Percentiles rank a stretch among this genome's conserved stretches.
phyloP scores from a whole-genome alignment of 1,140 invertebrate genomes.

The Drosophila mojavensis region DNA sequence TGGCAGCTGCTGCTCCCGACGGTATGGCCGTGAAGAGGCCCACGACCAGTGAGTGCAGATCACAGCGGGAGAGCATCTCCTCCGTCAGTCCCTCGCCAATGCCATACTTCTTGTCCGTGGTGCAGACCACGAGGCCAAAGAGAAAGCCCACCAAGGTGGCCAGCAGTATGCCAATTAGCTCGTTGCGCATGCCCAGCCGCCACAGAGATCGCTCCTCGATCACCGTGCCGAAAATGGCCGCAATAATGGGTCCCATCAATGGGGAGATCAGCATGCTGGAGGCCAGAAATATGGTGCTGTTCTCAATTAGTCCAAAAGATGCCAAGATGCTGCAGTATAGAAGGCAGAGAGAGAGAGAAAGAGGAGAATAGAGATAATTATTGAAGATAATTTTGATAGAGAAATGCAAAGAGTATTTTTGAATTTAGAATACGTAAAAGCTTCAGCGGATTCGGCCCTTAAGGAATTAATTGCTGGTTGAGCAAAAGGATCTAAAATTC shows the following conservation, averaged over 20 bases:
- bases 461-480: no score
- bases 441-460: no score
- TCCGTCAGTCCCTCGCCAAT: constrained; percentile 87
- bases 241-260: constrained; percentile 91
- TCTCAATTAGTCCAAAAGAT: constrained; percentile 90
- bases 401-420: no score
- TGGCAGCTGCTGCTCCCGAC: constrained; percentile 90
- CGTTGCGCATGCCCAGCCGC: constrained; percentile 87
- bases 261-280: constrained; percentile 92
- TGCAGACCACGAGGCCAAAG: constrained; percentile 87
- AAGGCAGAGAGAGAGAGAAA: not conserved
- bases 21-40: constrained; percentile 89
- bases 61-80: constrained; percentile 89
- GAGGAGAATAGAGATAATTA: no score
- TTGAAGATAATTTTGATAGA: no score
- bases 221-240: constrained; percentile 89
- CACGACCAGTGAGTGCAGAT: constrained; percentile 87
- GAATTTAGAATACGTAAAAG: no score
- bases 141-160: constrained; percentile 88
- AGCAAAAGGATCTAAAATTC: no score
- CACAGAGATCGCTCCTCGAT: constrained; percentile 87
- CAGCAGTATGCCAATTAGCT: constrained; percentile 87
- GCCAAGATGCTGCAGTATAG: constrained; percentile 83
- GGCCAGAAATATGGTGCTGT: constrained; percentile 89
- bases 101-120: constrained; percentile 86